Evolutionary conservation across 2,888 invertebrate species (phyloP), one percentile per base, ranked within the genome.

Genomic region (Mylabris sibirica): DNA sequence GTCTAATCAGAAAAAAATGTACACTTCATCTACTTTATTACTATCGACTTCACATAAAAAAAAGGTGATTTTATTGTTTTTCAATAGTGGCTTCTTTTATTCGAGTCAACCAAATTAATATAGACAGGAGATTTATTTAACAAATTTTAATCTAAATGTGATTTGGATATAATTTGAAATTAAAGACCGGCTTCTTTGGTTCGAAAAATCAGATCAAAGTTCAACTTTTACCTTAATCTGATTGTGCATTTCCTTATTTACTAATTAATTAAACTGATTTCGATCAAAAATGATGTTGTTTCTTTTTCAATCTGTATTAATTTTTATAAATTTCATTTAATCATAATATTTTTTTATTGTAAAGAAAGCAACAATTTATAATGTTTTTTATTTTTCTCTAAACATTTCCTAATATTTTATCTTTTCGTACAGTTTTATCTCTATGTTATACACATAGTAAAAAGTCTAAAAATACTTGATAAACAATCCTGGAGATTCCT

Each of bases 401-500:
- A 38, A 38, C 38, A 38, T 38, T 38, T 38, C 38, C 38, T 14
- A 38, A 38, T 38, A 12, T 49, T 20, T 49, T 49, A 20, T 20
- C 9, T 11, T 20, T 14, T 14, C 12, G 3, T 20, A 20, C 12
- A 24, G 22, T 12, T 24, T 24, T 22, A 24, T 57, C 22, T 14
- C 12, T 24, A n/a, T n/a, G n/a, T n/a, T n/a, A n/a, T 30, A 30
- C 3, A 30, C 8, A 5, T 57, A 12, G 57, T 3, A 20, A 5
- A 20, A 20, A 20, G 1, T 49, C 12, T 20, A 57, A 24, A 20
- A 24, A 57, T 57, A 57, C 24, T 57, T 3, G 57, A 57, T 12
- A 57, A 57, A 4, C 30, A 30, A 24, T 57, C 57, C 49, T 12
- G 57, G 57, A 24, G 57, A 57, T 57, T 57, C 57, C 57, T 57